Conservation (phyloP, 2,888 invertebrate genomes). For the Drosophila quinaria region DNA sequence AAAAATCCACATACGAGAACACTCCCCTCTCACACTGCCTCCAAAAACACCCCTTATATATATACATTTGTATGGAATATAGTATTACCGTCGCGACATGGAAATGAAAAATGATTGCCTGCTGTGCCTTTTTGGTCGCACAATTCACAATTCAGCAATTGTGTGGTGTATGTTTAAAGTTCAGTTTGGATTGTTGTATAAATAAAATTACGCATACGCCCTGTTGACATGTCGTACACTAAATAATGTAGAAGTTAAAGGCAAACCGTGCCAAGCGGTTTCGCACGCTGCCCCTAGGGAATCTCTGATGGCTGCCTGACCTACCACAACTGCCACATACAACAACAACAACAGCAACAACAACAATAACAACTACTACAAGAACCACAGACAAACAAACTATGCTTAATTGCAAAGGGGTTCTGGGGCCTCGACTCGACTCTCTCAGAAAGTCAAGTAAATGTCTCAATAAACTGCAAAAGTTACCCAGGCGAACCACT, state of each 20-base stretch:
- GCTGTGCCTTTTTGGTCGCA: constrained; percentile 43
- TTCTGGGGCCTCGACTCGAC: constrained; percentile 23
- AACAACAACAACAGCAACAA: constrained; percentile 18
- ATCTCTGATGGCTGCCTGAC: constrained; percentile 43
- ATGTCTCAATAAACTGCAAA: constrained; percentile 69
- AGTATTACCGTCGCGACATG: constrained; percentile 55
- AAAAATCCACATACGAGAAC: constrained; percentile 21
- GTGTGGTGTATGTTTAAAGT: constrained; percentile 44
- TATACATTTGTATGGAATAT: background rate
- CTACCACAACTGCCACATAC: constrained; percentile 52
- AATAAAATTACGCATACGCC: constrained; percentile 60
- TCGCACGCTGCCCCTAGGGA: constrained; percentile 7
- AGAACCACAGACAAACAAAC: constrained; percentile 57
- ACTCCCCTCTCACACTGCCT: background rate
- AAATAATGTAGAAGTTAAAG: constrained; percentile 35
- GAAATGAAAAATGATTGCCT: constrained; percentile 68
- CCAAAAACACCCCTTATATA: background rate
- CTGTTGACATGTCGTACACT: constrained; percentile 16
- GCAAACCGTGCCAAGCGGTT: constrained; percentile 1
- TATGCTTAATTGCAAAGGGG: constrained; percentile 68
- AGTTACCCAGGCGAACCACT: constrained; percentile 47
- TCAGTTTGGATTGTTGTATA: constrained; percentile 34
- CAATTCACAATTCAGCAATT: constrained; percentile 33
- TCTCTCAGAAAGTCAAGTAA: constrained; percentile 59
- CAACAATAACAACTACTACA: constrained; percentile 1